A percentile compares a stretch with the other conserved stretches of the same genome.
These are phyloP conservation scores for Cynocephalus volans DNA, from an alignment of 2,113 vertebrate species.

Conservation along the genomic window DNA sequence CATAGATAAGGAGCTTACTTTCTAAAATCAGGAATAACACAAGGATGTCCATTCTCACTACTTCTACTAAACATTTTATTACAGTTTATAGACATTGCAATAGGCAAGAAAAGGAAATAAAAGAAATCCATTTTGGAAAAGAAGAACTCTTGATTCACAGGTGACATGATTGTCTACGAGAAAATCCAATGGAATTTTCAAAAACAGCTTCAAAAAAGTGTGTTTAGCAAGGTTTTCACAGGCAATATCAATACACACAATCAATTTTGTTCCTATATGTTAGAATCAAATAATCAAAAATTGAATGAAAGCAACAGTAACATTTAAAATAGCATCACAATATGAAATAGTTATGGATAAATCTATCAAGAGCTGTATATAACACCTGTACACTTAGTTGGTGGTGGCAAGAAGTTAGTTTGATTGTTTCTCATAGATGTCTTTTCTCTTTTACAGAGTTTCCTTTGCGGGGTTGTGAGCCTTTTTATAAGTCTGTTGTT, in stretches of 20 bases:
- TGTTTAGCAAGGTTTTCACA: background rate
- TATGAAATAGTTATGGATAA: background rate
- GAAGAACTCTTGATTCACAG: background rate
- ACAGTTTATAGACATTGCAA: background rate
- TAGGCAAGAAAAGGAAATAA: background rate
- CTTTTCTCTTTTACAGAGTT: background rate
- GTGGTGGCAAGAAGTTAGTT: background rate
- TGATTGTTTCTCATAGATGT: background rate
- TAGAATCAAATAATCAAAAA: background rate
- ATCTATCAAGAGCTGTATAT: background rate
- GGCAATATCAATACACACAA: background rate
- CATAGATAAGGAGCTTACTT: background rate
- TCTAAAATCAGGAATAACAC: background rate
- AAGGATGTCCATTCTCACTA: background rate
- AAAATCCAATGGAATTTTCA: background rate
- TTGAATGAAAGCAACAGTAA: background rate
- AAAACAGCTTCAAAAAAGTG: background rate
- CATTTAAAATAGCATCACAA: background rate
- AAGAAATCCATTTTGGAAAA: background rate
- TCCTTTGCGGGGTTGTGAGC: background rate
- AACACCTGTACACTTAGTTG: background rate
- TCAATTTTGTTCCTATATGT: background rate
- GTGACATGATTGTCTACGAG: background rate
- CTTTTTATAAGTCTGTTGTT: background rate
- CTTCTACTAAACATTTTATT: background rate